Base-by-base conservation (phyloP, 2,113 vertebrate species). In the Salvelinus sp. region DNA sequence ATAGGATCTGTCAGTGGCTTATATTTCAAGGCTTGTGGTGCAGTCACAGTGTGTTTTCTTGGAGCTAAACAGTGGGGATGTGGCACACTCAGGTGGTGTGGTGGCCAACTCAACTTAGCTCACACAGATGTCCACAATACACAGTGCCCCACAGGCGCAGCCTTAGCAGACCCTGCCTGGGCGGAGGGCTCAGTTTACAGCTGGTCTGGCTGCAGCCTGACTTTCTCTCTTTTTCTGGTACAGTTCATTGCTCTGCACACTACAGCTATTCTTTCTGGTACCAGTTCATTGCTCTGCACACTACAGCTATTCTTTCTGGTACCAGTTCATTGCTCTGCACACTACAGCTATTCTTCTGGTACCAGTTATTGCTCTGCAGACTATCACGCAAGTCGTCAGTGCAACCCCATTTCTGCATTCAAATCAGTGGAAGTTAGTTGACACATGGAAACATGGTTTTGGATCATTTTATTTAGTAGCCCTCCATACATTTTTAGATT, bases 11-110 rank as follows among this genome's bases (percentile, higher is more conserved):
- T 16, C 50, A 54, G 50, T 16, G 16, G 50, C 12, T 16, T 54
- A 54, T 54, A 54, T 54, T 54, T 18, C 48, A 13, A 54, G 48
- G 4, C 60, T 63, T 16, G 22, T 63, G 60, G 60, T 25, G 23
- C 12, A 63, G 9, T 25, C 25, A 25, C 22, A 16, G 22, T 4
- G 7, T 30, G 22, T 30, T 66, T 62, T 62, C n/a, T 74, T 16
- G 20, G 57, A 30, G 18, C 27, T 23, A 16, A n/a, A 50, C 28
- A n/a, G 60, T 27, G 60, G 13, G 72, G 62, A 23, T 85, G 79
- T 87, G 77, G 77, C 85, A 68, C 84, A 68, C 48, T 57, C 63
- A 83, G 80, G 87, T 90, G 85, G 85, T 44, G 38, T 44, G 38
- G 91, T 74, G 67, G 20, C 16, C 13, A 62, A 9, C 58, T 62